phyloP scores from a whole-genome alignment of 2,797 vertebrate genomes.

The Delichon dasypus region DNA sequence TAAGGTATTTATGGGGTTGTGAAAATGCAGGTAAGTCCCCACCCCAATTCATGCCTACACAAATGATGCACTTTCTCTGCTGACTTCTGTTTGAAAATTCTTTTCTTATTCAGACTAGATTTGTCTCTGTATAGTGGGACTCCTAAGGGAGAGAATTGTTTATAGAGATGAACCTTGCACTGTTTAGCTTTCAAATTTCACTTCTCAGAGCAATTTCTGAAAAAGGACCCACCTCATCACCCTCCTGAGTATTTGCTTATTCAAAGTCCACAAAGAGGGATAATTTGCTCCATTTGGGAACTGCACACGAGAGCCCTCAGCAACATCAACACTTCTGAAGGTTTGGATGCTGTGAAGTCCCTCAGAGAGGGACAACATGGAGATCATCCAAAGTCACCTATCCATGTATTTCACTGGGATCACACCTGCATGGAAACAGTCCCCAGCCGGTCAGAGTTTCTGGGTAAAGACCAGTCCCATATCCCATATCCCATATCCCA shows the following conservation, averaged over 20 bases:
- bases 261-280: neutral
- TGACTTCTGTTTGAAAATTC: neutral
- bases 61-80: neutral
- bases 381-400: neutral
- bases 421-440: neutral
- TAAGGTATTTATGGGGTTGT: neutral
- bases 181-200: neutral
- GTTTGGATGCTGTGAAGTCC: neutral
- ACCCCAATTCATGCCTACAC: neutral
- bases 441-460: neutral
- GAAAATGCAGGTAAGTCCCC: neutral
- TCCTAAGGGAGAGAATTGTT: neutral
- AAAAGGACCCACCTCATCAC: neutral
- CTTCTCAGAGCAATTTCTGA: neutral
- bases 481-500: neutral
- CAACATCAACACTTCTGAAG: neutral
- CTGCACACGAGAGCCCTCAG: rapidly evolving
- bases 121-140: neutral
- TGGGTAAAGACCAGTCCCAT: neutral
- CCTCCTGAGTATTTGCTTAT: neutral
- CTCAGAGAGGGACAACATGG: neutral
- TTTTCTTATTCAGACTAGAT: neutral
- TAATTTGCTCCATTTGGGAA: neutral
- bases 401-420: neutral
- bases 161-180: neutral